Base-by-base conservation (phyloP, 2,797 vertebrate species). In the Dryobates pubescens region DNA sequence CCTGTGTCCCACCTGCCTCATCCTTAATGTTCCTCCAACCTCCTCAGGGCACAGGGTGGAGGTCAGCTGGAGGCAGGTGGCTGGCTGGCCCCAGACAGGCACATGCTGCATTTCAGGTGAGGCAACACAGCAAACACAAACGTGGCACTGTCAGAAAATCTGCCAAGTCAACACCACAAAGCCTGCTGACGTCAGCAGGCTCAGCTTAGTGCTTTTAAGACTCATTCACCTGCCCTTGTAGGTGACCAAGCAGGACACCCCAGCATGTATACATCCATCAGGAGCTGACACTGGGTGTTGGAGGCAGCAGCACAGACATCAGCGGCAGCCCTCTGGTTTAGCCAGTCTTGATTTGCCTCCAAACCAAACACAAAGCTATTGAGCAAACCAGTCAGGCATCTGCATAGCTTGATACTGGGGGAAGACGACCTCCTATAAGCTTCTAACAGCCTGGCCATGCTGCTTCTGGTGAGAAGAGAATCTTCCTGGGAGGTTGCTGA, bases 181-280 rank as follows among this genome's bases (percentile, higher is more conserved):
- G 65, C 26, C 43, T 0, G 2, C 79, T 82, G 78, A 65, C 7
- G 2, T 61, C 75, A 85, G 76, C 70, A 82, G 32, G 34, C 5
- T 23, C 6, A 34, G 56, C 41, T 63, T 56, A 6, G 67, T 0
- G 6, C 49, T 85, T 65, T 64, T 24, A 7, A 45, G 34, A 58
- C 13, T 73, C 49, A 1, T 20, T 63, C 56, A 23, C 11, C 23
- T 0, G 0, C 12, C 45, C 41, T 23, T 11, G 49, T 2, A 15
- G 53, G 59, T 22, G 68, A 41, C 7, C 2, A 54, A 84, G 75
- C 56, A 45, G 80, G 34, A 47, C 75, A 69, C 2, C 12, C 17
- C 0, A 0, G 32, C 56, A 65, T 2, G 3, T n/a, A 51, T 1
- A 0, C 19, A 3, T 20, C 24, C 30, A 10, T 16, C 20, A 2